Evolutionary conservation across 23 tunicate genomes (phyloP), one percentile per base, ranked within the genome.

Genomic region (Halocynthia aurantium): DNA sequence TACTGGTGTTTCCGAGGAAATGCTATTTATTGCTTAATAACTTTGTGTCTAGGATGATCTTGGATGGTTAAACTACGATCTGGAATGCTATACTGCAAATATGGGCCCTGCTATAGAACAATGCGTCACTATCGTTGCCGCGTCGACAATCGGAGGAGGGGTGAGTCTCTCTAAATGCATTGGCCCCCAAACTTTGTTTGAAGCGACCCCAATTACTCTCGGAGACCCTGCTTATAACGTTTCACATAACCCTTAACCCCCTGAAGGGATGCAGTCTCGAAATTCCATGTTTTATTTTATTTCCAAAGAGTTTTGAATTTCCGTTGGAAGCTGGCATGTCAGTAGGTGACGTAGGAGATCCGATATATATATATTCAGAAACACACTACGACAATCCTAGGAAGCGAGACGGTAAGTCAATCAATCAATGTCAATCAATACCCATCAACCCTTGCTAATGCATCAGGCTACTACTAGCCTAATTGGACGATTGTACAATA

Each of bases 381-480:
- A 82, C 71, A 6, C 86, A 82, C 49, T 82, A 82, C 58, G 86
- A 82, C 73, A 82, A 82, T 50, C 80, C 80, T 18, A 7, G 49
- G 2, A 11, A 12, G 22, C 40, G 52, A 58, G 74, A 65, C 64
- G 78, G 86, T 82, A 64, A n/a, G 44, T 31, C 44, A 31, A n/a
- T n/a, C n/a, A n/a, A n/a, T n/a, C n/a, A n/a, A n/a, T n/a, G n/a
- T n/a, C n/a, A n/a, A n/a, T n/a, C n/a, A n/a, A 31, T 31, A 31
- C 44, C 44, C 1, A 31, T 4, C 44, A 31, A 0, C 4, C 2
- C 44, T 31, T n/a, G n/a, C n/a, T n/a, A n/a, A n/a, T n/a, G n/a
- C n/a, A n/a, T n/a, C n/a, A n/a, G n/a, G n/a, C n/a, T n/a, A n/a
- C n/a, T 0, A 31, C 44, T 0, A 31, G 44, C 44, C 44, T 31